These are phyloP conservation scores for Lomographa bimaculata DNA, from an alignment of 2,888 invertebrate species.

Conservation along the genomic window DNA sequence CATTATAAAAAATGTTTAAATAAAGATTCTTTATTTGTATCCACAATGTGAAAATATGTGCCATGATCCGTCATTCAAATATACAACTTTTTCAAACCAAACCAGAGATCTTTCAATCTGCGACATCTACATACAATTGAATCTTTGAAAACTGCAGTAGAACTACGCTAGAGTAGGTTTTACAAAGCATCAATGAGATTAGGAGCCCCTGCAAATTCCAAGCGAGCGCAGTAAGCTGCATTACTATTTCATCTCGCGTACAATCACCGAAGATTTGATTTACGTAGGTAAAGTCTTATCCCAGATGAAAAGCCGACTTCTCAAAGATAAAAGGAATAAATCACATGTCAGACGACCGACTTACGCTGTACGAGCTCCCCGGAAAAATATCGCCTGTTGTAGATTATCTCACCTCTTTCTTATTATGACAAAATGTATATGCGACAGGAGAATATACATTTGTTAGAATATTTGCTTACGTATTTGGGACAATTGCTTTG, in stretches of 20 bases:
- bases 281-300: constrained; percentile 63
- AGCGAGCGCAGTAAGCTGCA: constrained; percentile 42
- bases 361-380: constrained; percentile 54
- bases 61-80: too few relatives aligned
- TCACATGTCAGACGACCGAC: constrained; percentile 69
- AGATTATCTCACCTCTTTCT: constrained; percentile 29
- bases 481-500: too few relatives aligned
- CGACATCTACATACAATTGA: too few relatives aligned
- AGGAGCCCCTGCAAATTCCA: constrained; percentile 21
- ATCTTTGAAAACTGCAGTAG: constrained; percentile 24
- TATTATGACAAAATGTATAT: constrained; percentile 17
- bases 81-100: too few relatives aligned
- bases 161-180: too few relatives aligned
- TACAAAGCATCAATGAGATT: constrained; percentile 28
- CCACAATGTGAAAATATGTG: too few relatives aligned
- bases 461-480: neutral
- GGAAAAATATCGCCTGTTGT: constrained; percentile 48
- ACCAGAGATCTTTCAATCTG: too few relatives aligned
- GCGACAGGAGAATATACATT: neutral
- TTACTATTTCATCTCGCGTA: constrained; percentile 59
- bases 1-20: too few relatives aligned
- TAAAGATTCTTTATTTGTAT: too few relatives aligned
- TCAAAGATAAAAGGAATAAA: constrained; percentile 75
- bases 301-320: constrained; percentile 63
- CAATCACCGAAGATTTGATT: constrained; percentile 66